Evolutionary conservation across 64 coral and sea anemone genomes (phyloP).

Genomic region (Actinia equina): DNA sequence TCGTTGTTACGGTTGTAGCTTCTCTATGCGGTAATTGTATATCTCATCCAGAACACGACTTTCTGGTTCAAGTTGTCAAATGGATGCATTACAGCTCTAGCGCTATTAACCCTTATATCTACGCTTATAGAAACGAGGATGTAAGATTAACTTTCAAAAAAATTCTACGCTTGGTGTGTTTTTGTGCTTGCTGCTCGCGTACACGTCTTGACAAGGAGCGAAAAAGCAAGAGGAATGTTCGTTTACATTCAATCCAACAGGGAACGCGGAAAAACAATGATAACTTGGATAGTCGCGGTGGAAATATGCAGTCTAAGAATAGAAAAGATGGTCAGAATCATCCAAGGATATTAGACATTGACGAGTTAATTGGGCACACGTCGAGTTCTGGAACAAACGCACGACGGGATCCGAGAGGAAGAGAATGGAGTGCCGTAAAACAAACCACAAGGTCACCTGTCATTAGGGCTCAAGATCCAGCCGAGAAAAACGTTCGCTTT

Average conservation of each 20-base stretch:
- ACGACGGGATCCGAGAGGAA: not conserved
- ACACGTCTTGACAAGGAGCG: not conserved
- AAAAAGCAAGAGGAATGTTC: not conserved
- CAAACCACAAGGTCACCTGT: not conserved
- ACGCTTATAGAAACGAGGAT: constrained; percentile 52
- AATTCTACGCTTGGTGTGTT: constrained; percentile 3
- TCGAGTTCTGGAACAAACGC: not conserved
- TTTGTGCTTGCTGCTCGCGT: not conserved
- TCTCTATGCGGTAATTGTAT: constrained; percentile 39
- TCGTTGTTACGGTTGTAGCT: constrained; percentile 49
- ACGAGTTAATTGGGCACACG: not conserved
- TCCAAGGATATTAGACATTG: not conserved
- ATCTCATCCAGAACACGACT: not conserved
- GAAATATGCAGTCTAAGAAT: not conserved
- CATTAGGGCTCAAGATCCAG: not conserved
- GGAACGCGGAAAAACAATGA: not conserved
- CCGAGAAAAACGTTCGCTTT: not conserved
- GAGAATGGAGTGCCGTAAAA: not conserved
- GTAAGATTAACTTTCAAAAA: constrained; percentile 24
- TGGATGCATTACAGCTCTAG: constrained; percentile 77
- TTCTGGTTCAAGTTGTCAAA: constrained; percentile 50
- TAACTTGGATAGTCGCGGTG: not conserved
- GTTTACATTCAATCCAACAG: not conserved
- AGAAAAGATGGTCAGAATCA: not conserved
- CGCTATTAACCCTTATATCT: constrained; percentile 59